Evolutionary conservation across 2,797 vertebrate genomes (phyloP), one percentile per base, ranked within the genome.

Genomic region (Cirrhinus molitorella): DNA sequence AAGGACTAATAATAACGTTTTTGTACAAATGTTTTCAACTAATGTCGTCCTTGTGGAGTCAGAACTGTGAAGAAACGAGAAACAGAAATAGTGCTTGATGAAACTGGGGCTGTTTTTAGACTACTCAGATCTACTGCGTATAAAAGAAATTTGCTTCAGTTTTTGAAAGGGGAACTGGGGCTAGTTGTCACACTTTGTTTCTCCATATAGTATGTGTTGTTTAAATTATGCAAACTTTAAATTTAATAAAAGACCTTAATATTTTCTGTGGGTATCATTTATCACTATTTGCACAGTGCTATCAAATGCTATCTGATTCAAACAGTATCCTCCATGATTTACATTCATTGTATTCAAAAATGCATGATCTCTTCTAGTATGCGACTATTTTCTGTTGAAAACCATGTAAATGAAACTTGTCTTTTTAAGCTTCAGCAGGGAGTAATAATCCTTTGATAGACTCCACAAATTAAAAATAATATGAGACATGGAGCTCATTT

Each of bases 391-490:
- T 45, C 28, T 49, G 25, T n/a, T 63, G 43, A 73, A 81, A 80
- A 37, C 43, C 17, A 37, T 68, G 66, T 37, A 19, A 37, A 81
- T 49, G 25, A 72, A 81, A 51, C 21, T 23, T 61, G 79, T 72
- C 21, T 63, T 73, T 80, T 81, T 72, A 80, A 80, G 55, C 55
- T 71, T 72, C 79, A 63, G 21, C 12, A 19, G 79, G 55, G 79
- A 81, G 68, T 72, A 81, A 63, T 72, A 81, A 73, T 49, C 68
- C 43, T 73, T 49, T 73, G 68, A 37, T 47, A 63, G 68, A 63
- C 57, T 81, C 55, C 55, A 63, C 43, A 81, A 81, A 81, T 81
- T 72, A 72, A 81, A 81, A 81, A 73, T 81, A 81, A 72, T 72
- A 51, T 37, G 68, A 73, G 68, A 63, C 68, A 63, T 23, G 43